Percentiles rank a stretch among this genome's conserved stretches.
Conservation (phyloP, 2,797 vertebrate species). For the Mionectes olivaceus region DNA sequence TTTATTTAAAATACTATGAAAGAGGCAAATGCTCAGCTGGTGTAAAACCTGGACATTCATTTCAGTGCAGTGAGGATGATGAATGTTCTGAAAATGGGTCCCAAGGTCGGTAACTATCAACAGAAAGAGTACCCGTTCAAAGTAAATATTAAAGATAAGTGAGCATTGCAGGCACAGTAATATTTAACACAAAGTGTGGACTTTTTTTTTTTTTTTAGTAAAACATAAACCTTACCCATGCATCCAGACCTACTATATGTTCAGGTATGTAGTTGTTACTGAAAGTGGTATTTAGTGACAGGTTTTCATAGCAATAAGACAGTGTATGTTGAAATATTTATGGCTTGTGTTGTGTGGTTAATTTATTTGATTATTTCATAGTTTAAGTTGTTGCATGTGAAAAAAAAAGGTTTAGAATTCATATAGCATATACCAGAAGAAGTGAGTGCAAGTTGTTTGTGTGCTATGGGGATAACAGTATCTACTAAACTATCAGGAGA, state of each 20-base stretch:
- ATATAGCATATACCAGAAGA: background rate
- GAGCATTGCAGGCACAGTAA: constrained; percentile 6
- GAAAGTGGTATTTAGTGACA: background rate
- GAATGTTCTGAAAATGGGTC: background rate
- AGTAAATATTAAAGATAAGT: constrained; percentile 68
- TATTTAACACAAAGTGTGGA: constrained; percentile 21
- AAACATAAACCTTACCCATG: background rate
- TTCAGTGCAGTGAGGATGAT: background rate
- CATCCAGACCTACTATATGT: background rate
- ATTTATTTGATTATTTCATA: background rate
- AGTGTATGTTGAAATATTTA: background rate
- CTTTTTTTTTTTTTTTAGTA: background rate
- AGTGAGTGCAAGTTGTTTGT: background rate
- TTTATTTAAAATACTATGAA: background rate
- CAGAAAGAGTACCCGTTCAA: constrained; percentile 19
- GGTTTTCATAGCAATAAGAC: background rate
- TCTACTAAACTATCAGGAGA: background rate
- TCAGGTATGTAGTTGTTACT: constrained; percentile 71
- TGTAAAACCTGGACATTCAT: background rate
- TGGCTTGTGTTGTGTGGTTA: background rate
- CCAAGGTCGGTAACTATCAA: constrained; percentile 48
- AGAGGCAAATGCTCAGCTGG: background rate
- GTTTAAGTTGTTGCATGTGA: background rate
- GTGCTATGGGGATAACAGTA: background rate
- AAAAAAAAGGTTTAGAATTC: background rate